Conservation (phyloP, 2,113 vertebrate species). For the Lepus europaeus region DNA sequence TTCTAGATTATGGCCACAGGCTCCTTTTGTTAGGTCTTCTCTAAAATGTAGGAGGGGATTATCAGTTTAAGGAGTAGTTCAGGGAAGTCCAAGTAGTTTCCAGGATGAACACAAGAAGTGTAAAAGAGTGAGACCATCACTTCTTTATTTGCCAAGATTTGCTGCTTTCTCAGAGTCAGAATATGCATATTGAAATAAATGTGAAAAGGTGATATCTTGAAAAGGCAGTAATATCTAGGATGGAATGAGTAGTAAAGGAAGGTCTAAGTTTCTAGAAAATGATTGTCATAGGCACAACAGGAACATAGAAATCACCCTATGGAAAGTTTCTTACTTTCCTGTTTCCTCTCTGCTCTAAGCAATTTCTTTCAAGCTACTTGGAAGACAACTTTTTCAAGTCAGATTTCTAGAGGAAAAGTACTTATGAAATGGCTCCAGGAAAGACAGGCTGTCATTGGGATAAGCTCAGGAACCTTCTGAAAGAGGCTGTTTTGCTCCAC, state of each 20-base stretch:
- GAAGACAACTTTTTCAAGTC: slow-evolving; percentile 56
- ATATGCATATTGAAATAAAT: slow-evolving; percentile 41
- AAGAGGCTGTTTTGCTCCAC: slow-evolving; percentile 36
- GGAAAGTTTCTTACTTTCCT: not conserved
- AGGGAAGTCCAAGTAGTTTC: not conserved
- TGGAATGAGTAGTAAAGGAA: not conserved
- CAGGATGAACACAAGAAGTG: not conserved
- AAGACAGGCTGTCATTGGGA: not conserved
- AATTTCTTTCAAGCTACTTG: slow-evolving; percentile 58
- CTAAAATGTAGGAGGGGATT: not conserved
- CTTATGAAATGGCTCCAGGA: slow-evolving; percentile 50
- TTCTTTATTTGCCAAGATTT: slow-evolving; percentile 5
- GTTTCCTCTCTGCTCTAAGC: slow-evolving; percentile 29
- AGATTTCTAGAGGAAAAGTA: slow-evolving; percentile 36
- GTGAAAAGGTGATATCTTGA: not conserved
- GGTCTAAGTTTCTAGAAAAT: slow-evolving; percentile 50
- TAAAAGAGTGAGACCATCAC: not conserved
- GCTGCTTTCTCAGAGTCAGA: slow-evolving; percentile 41
- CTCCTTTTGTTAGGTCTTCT: not conserved
- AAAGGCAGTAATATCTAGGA: slow-evolving; percentile 9
- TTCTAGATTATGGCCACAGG: not conserved
- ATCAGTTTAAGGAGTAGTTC: not conserved
- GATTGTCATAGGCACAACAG: not conserved
- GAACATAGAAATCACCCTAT: not conserved
- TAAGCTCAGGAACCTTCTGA: slow-evolving; percentile 34